These are phyloP conservation scores for Oreocharis arfaki DNA, from an alignment of 2,113 vertebrate species.

Conservation along the genomic window DNA sequence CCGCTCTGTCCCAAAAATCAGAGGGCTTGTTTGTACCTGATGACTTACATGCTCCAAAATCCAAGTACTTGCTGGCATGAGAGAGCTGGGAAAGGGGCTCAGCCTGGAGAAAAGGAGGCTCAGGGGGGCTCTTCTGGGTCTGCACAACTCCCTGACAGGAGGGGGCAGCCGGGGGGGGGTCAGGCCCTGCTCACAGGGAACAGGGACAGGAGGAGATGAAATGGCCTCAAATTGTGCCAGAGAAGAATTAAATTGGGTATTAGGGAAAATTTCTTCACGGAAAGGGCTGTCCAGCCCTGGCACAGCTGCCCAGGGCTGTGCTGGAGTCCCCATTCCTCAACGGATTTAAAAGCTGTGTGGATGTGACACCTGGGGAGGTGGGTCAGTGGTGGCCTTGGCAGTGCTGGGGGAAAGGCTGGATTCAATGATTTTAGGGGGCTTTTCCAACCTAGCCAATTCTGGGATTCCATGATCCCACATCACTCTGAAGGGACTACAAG, in stretches of 20 bases:
- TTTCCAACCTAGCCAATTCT: neutral
- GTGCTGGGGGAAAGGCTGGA: neutral
- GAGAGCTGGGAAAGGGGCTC: neutral
- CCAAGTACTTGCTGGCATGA: neutral
- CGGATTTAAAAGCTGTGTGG: rapidly evolving
- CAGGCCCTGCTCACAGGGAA: neutral
- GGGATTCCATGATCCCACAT: neutral
- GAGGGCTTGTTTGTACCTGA: neutral
- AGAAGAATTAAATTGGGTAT: rapidly evolving
- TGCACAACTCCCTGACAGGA: neutral
- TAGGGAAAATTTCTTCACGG: rapidly evolving
- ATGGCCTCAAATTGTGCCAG: rapidly evolving
- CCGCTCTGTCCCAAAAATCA: neutral
- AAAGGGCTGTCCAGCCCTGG: rapidly evolving
- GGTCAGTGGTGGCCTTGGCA: neutral
- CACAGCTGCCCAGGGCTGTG: neutral
- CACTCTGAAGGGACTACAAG: neutral
- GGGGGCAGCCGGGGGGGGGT: rapidly evolving
- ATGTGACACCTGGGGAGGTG: neutral
- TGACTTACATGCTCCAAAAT: neutral
- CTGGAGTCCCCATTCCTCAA: rapidly evolving
- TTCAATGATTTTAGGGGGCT: neutral
- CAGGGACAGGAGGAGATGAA: neutral
- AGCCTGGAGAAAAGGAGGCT: neutral
- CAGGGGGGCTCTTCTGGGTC: neutral